A percentile compares a stretch with the other conserved stretches of the same genome.
Evolutionary conservation across 2,888 invertebrate species (phyloP).

Genomic region (Onchidella celtica): DNA sequence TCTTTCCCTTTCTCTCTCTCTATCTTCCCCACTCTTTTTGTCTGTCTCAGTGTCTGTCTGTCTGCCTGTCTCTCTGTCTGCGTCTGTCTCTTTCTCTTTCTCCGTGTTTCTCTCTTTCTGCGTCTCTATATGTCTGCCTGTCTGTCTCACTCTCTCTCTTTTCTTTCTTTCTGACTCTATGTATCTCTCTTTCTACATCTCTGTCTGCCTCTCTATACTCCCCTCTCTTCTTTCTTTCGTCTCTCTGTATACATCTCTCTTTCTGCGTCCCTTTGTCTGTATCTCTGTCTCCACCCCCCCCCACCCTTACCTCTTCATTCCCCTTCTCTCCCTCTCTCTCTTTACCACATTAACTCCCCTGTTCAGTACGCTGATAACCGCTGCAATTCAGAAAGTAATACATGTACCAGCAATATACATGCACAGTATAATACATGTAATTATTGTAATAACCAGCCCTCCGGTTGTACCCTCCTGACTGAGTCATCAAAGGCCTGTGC

Average conservation of each 20-base stretch:
- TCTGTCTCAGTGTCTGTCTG: not conserved
- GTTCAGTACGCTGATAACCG: no score
- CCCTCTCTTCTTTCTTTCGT: not conserved
- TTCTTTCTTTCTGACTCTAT: slow-evolving; percentile 8
- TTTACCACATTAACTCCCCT: not conserved
- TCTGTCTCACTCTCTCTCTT: no score
- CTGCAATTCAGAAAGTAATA: no score
- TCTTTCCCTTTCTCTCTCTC: no score
- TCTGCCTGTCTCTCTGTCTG: slow-evolving; percentile 9
- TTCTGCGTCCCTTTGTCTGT: not conserved
- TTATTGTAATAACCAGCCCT: no score
- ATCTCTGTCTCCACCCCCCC: not conserved
- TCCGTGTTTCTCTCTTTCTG: no score
- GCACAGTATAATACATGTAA: no score
- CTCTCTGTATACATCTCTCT: slow-evolving; percentile 1
- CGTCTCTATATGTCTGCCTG: slow-evolving; percentile 1
- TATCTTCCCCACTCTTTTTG: no score
- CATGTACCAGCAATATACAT: no score
- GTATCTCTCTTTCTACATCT: not conserved
- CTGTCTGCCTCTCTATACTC: slow-evolving; percentile 1
- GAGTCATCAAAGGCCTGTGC: no score
- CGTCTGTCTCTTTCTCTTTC: no score
- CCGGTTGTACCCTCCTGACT: no score
- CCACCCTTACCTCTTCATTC: not conserved
- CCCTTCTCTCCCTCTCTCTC: slow-evolving; percentile 11